Percentiles rank a stretch among this genome's conserved stretches.
Evolutionary conservation across 2,113 vertebrate species (phyloP).

Genomic region (Ailuropoda melanoleuca): DNA sequence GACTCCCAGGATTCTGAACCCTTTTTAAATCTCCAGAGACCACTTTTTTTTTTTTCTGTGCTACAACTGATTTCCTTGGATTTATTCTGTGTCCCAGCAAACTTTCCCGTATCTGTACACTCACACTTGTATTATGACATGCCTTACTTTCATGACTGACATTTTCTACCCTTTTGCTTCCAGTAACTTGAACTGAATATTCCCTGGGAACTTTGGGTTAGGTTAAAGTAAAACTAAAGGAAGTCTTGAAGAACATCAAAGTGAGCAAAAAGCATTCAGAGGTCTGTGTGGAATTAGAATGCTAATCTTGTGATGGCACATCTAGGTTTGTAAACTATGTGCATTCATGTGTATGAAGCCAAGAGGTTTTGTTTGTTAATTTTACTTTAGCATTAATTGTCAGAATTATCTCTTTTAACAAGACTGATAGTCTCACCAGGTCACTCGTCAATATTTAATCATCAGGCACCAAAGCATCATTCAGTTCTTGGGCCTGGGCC

Average conservation of each 20-base stretch:
- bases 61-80: not conserved
- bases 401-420: not conserved
- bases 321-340: not conserved
- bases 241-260: not conserved
- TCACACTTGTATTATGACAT: not conserved
- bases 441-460: slow-evolving; percentile 20
- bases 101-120: not conserved
- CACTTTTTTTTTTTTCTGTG: not conserved
- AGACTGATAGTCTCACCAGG: not conserved
- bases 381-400: not conserved
- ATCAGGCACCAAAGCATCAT: not conserved
- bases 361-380: not conserved
- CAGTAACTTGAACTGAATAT: not conserved
- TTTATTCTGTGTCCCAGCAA: not conserved
- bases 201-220: not conserved
- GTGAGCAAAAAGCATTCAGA: not conserved
- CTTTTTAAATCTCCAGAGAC: not conserved
- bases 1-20: not conserved
- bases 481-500: not conserved
- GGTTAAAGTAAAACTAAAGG: not conserved
- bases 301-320: not conserved
- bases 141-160: not conserved
- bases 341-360: not conserved
- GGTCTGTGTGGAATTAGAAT: not conserved
- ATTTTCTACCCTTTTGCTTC: not conserved